Base-by-base conservation (phyloP, 2,797 vertebrate species). In the Ibycter americanus region DNA sequence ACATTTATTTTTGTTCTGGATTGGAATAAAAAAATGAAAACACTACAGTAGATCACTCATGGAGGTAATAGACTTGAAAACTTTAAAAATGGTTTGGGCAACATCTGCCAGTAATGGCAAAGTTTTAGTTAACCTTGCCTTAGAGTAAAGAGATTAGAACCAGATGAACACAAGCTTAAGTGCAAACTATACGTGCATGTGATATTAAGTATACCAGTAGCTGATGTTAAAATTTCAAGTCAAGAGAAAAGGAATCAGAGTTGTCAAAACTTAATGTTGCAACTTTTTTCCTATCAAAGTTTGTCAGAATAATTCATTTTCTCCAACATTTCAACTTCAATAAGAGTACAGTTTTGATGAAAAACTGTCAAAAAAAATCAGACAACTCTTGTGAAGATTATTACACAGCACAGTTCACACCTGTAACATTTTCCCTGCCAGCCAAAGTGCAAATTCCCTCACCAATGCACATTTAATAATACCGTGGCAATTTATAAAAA, bases 321-420 rank as follows among this genome's bases (percentile, higher is more conserved):
- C 27, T 51, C 40, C 65, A 89, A 49, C 13, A 31, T 91, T 94
- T 89, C 59, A 49, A 34, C 78, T 73, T 95, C 74, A 89, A 36
- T 80, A 84, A 71, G 36, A 81, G 7, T 38, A 78, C 5, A 46
- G 23, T 38, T 93, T 87, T 85, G 93, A 95, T 63, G 74, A 87
- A 95, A 95, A 94, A 49, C 47, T 84, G 77, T 87, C 71, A 94
- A 77, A 93, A 91, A 67, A 81, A 54, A 68, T 55, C 66, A 91
- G 51, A 42, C 26, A 34, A 40, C 19, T 87, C 73, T 72, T 84
- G 68, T 49, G 47, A 82, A 93, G 81, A 59, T 84, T 93, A 94
- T 79, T 90, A 62, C 52, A 86, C 56, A 52, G 81, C 42, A 89
- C 11, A 70, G 70, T 82, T 96, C 70, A 90, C 76, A 92, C 70